Evolutionary conservation across 2,113 vertebrate genomes (phyloP), one percentile per base, ranked within the genome.

Genomic region (Vulpes ferrilata): DNA sequence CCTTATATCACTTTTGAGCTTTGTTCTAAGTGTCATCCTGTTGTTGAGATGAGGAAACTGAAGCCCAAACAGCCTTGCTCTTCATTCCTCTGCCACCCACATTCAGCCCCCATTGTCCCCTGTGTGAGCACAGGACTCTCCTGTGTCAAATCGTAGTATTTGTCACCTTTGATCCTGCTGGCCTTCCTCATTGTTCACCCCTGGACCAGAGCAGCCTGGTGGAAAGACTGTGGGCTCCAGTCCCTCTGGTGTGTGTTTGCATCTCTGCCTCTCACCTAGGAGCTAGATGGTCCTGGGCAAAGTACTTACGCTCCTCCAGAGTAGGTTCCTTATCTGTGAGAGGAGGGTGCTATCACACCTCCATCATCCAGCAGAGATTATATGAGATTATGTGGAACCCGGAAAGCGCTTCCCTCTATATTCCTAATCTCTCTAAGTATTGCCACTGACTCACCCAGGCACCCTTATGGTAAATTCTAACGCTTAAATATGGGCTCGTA

Each of bases 131-230:
- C 9, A 3, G 64, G 43, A 43, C 35, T 3, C 43, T 27, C 16
- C 57, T n/a, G 0, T 2, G 13, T 65, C 48, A 62, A 0, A 9
- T 2, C 11, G 0, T 0, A 11, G 53, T 55, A 10, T 20, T 48
- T 1, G n/a, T 38, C 48, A 3, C 23, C 11, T 7, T 1, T 3
- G 51, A 13, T 2, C 19, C 30, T 7, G 2, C 71, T 3, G 19
- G 19, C 57, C 89, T n/a, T 35, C 57, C 81, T 1, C 1, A 0
- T 7, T 0, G 4, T 55, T 8, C 17, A 11, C 0, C 8, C 38
- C 5, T 2, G n/a, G 85, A 30, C 17, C 0, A 0, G 76, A 0
- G 76, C 59, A 4, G 32, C 62, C 74, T 9, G 15, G 20, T 5
- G 13, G n/a, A 60, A 53, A 2, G 74, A 22, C n/a, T 2, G 0